Evolutionary conservation across 2,888 invertebrate genomes (phyloP).

Genomic region (Dromius quadrimaculatus): DNA sequence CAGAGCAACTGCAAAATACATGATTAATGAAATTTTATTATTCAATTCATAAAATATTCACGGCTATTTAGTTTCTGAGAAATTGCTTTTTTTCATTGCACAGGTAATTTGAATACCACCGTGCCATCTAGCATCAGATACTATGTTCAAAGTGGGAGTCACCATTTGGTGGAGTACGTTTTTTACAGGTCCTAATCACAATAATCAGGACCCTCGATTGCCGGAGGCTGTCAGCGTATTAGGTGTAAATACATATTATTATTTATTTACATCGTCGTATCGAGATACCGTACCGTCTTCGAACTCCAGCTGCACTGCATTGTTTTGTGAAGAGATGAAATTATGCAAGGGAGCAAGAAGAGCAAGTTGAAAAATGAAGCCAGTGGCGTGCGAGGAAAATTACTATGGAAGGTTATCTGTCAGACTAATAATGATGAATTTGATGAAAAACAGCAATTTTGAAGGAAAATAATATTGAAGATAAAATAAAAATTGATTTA

Average conservation of each 20-base stretch:
- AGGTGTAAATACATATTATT: slow-evolving; percentile 54
- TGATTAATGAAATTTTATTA: too few species aligned
- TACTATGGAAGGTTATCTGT: too few species aligned
- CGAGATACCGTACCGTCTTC: slow-evolving; percentile 35
- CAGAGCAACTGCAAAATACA: too few species aligned
- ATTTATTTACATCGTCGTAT: slow-evolving; percentile 49
- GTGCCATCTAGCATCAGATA: slow-evolving; percentile 12
- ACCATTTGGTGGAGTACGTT: slow-evolving; percentile 13
- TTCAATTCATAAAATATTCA: too few species aligned
- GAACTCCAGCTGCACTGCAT: slow-evolving; percentile 16
- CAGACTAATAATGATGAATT: too few species aligned
- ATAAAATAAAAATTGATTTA: too few species aligned
- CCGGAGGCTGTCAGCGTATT: slow-evolving; percentile 48
- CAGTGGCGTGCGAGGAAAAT: slow-evolving; percentile 13
- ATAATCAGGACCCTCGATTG: slow-evolving; percentile 39
- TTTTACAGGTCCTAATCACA: slow-evolving; percentile 47
- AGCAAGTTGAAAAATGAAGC: background rate
- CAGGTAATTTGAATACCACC: slow-evolving; percentile 21
- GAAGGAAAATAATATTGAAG: too few species aligned
- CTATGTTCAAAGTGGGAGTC: slow-evolving; percentile 17
- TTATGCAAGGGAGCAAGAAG: slow-evolving; percentile 40
- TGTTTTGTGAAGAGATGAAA: slow-evolving; percentile 13
- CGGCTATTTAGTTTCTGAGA: too few species aligned
- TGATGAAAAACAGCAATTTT: too few species aligned
- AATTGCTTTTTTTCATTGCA: too few species aligned